Evolutionary conservation across 2,797 vertebrate species (phyloP).

Genomic region (Leptatherina wallacei): DNA sequence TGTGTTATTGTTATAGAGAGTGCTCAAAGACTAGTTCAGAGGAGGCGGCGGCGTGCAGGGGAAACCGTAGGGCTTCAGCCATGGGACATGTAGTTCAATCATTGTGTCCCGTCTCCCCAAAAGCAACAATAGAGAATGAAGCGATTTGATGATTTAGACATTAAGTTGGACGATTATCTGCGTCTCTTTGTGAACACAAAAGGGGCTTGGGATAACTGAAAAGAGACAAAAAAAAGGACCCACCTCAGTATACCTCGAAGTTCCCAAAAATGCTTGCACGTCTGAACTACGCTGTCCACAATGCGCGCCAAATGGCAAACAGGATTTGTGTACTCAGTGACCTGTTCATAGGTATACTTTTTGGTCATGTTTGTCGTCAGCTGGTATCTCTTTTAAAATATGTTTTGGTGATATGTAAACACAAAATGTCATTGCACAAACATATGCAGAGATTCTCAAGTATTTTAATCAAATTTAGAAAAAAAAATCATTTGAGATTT

Average conservation of each 20-base stretch:
- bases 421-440: not conserved
- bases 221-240: constrained; percentile 46
- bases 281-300: constrained; percentile 66
- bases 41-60: constrained; percentile 69
- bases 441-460: not conserved
- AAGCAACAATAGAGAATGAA: not conserved
- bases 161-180: not conserved
- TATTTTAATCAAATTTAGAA: not conserved
- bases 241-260: constrained; percentile 11
- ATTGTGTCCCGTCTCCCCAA: constrained; percentile 9
- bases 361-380: not conserved
- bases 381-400: not conserved
- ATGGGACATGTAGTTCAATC: constrained; percentile 84
- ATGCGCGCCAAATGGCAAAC: constrained; percentile 34
- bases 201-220: constrained; percentile 1
- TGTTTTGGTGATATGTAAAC: not conserved
- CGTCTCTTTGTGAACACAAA: constrained; percentile 10
- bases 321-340: not conserved
- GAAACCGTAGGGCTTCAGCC: constrained; percentile 48
- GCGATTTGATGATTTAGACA: not conserved
- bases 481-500: not conserved
- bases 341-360: not conserved
- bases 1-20: accelerated
- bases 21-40: constrained; percentile 5
- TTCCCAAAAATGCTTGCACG: constrained; percentile 27